Evolutionary conservation across 2,888 invertebrate species (phyloP).

Genomic region (Ormia ochracea): DNA sequence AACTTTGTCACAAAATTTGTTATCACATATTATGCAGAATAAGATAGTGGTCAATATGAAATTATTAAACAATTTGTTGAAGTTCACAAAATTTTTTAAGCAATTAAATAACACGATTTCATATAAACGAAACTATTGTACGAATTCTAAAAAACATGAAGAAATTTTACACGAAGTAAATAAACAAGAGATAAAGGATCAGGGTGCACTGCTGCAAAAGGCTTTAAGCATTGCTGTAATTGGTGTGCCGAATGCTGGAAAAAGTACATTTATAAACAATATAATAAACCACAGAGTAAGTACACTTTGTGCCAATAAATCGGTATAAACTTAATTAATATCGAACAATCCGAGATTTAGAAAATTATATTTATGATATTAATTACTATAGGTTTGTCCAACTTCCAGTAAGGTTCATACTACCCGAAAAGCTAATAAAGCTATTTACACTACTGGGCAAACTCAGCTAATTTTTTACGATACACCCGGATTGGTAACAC

Average conservation of each 20-base stretch:
- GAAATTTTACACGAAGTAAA: background rate
- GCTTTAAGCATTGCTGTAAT: slow-evolving; percentile 84
- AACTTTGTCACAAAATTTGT: no score
- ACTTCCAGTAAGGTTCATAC: slow-evolving; percentile 95
- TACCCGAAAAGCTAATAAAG: slow-evolving; percentile 85
- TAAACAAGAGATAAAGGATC: background rate
- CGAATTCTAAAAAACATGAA: background rate
- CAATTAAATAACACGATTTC: background rate
- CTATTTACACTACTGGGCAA: slow-evolving; percentile 84
- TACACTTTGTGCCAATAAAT: no score
- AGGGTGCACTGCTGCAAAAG: slow-evolving; percentile 58
- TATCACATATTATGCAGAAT: no score
- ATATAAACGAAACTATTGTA: background rate
- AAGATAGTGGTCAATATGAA: slow-evolving; percentile 18
- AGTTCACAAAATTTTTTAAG: slow-evolving; percentile 18
- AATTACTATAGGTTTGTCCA: slow-evolving; percentile 85
- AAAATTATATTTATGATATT: background rate
- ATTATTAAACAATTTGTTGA: slow-evolving; percentile 33
- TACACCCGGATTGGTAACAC: slow-evolving; percentile 92
- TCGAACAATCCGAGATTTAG: no score
- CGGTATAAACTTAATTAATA: no score
- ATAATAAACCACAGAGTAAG: slow-evolving; percentile 87
- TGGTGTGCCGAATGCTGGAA: slow-evolving; percentile 96
- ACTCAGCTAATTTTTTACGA: slow-evolving; percentile 94
- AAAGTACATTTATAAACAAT: slow-evolving; percentile 94